Base-by-base conservation (phyloP, 2,888 invertebrate genomes). In the Luffia ferchaultella region DNA sequence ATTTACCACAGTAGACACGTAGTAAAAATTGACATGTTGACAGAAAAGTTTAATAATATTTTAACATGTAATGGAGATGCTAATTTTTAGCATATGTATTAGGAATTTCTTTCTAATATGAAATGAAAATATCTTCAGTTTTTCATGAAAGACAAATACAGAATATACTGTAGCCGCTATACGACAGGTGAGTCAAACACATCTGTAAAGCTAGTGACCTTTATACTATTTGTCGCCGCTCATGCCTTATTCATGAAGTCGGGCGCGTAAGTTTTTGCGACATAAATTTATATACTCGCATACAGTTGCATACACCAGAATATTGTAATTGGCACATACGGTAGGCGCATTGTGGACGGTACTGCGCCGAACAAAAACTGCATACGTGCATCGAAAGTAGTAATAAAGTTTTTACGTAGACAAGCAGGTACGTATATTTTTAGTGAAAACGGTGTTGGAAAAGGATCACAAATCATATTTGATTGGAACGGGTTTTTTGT, bases 141-240 rank as follows among this genome's bases (percentile, higher is more conserved):
- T 43, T 20, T 49, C 1, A 15, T 42, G 16, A 44, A 44, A 12
- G 2, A n/a, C 7, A 1, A n/a, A 2, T 41, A 12, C 30, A n/a
- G 45, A 57, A 57, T 48, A 45, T 30, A 44, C 15, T 43, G 15
- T 19, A 19, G 20, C 19, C 20, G 46, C 68, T 73, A 72, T 71
- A 65, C 67, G 68, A 70, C 68, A 70, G 69, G 72, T 71, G 70
- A 69, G 62, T 64, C 57, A 58, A 56, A 62, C 63, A 68, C 69
- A 71, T 73, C 63, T 67, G 63, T 74, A 71, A 73, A 73, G 70
- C 70, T 68, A 64, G 67, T 73, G 76, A 79, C 79, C 79, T 80
- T 76, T 76, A 63, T 64, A 73, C 73, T 79, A 78, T 79, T 79
- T 77, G 78, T 78, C 77, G 67, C 66, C 55, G 54, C 64, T 73